phyloP scores from a whole-genome alignment of 2,888 invertebrate species.

The Eudasyphora cyanicolor region DNA sequence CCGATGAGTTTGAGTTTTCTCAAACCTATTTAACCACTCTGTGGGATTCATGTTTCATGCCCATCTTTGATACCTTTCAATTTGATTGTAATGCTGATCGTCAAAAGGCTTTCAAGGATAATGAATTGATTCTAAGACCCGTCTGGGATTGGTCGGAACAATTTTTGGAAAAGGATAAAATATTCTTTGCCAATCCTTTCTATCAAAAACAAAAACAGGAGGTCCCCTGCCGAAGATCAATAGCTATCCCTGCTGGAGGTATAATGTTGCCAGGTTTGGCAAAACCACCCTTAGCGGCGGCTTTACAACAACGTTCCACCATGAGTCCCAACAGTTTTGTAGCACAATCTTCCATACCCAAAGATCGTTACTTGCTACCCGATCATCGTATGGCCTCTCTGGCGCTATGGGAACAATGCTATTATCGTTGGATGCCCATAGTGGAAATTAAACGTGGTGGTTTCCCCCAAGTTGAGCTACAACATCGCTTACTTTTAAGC shows the following conservation, averaged over 20 bases:
- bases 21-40: conserved; percentile 95
- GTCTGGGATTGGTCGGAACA: conserved; percentile 96
- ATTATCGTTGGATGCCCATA: conserved; percentile 92
- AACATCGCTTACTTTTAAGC: conserved; percentile 77
- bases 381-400: conserved; percentile 82
- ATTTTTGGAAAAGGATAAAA: conserved; percentile 89
- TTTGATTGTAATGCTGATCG: conserved; percentile 93
- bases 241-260: conserved; percentile 74
- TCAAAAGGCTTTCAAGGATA: conserved; percentile 82
- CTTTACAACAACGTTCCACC: conserved; percentile 70
- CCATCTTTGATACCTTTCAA: conserved; percentile 95
- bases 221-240: conserved; percentile 74
- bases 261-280: conserved; percentile 73
- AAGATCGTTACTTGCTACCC: conserved; percentile 81
- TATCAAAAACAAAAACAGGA: conserved; percentile 81
- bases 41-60: conserved; percentile 94
- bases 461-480: conserved; percentile 79
- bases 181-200: conserved; percentile 92
- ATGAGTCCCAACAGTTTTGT: conserved; percentile 76
- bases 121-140: conserved; percentile 84
- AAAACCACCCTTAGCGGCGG: conserved; percentile 63
- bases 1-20: conserved; percentile 93
- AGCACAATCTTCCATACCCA: conserved; percentile 77
- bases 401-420: conserved; percentile 93
- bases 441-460: conserved; percentile 83